Evolutionary conservation across 2,113 vertebrate genomes (phyloP).

Genomic region (Neogale vison): DNA sequence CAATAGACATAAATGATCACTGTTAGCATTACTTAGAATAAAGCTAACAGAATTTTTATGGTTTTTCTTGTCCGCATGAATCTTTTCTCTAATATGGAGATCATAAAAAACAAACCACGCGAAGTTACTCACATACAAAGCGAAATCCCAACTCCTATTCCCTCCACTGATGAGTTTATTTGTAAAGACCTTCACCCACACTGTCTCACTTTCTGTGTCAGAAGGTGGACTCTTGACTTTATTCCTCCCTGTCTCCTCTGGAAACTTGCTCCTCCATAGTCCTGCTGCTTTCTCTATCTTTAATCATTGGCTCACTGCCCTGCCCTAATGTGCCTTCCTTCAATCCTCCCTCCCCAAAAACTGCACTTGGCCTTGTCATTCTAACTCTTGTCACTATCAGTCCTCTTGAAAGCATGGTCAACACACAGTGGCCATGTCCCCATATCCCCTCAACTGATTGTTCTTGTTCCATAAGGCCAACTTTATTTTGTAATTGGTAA

Average conservation of each 20-base stretch:
- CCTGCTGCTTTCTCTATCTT: background rate
- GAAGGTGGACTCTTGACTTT: background rate
- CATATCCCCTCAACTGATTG: background rate
- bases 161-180: background rate
- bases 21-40: background rate
- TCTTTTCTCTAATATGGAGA: background rate
- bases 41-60: background rate
- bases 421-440: background rate
- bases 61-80: background rate
- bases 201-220: background rate
- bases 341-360: background rate
- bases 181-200: background rate
- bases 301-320: background rate
- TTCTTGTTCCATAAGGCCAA: background rate
- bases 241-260: background rate
- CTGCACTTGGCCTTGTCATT: background rate
- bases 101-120: background rate
- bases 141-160: background rate
- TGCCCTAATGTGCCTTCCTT: background rate
- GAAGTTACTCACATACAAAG: background rate
- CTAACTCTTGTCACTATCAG: background rate
- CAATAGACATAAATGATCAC: background rate
- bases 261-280: background rate
- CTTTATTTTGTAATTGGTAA: background rate
- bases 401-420: background rate